Conservation (phyloP, 1,140 invertebrate genomes). For the Teleopsis dalmanni region DNA sequence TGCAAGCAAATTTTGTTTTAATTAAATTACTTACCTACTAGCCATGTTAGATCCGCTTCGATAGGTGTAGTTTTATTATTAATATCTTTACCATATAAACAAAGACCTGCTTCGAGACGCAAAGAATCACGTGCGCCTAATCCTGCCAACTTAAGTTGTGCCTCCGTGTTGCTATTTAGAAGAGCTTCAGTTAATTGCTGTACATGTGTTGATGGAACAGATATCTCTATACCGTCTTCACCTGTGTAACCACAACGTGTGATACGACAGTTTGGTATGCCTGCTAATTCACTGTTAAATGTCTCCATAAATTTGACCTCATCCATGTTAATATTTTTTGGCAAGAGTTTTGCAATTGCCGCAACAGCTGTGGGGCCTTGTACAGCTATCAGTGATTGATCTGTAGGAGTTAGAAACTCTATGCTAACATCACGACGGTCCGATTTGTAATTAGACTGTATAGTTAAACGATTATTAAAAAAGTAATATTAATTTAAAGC, state of each 20-base stretch:
- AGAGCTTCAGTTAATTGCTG: conserved; percentile 59
- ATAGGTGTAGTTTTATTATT: conserved; percentile 83
- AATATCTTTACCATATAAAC: conserved; percentile 96
- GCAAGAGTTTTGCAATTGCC: conserved; percentile 57
- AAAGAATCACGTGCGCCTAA: conserved; percentile 88
- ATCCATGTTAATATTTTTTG: conserved; percentile 54
- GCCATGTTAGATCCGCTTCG: conserved; percentile 87
- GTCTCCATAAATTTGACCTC: conserved; percentile 87
- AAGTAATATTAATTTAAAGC: no score
- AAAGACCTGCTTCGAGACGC: conserved; percentile 91
- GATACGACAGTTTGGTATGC: conserved; percentile 66
- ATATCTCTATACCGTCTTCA: conserved; percentile 98
- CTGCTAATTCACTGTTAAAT: conserved; percentile 59
- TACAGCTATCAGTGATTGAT: conserved; percentile 78
- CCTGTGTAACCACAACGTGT: conserved; percentile 92
- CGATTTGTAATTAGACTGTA: conserved; percentile 11
- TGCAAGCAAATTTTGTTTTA: conserved; percentile 2
- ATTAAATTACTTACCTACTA: conserved; percentile 55
- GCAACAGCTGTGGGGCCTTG: conserved; percentile 80
- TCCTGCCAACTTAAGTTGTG: conserved; percentile 81
- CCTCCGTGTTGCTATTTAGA: conserved; percentile 50
- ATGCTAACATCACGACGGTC: conserved; percentile 69
- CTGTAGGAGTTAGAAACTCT: conserved; percentile 62
- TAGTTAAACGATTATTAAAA: not conserved
- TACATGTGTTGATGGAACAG: conserved; percentile 60